Base-by-base conservation (phyloP, 2,113 vertebrate species). In the Anas platyrhynchos region DNA sequence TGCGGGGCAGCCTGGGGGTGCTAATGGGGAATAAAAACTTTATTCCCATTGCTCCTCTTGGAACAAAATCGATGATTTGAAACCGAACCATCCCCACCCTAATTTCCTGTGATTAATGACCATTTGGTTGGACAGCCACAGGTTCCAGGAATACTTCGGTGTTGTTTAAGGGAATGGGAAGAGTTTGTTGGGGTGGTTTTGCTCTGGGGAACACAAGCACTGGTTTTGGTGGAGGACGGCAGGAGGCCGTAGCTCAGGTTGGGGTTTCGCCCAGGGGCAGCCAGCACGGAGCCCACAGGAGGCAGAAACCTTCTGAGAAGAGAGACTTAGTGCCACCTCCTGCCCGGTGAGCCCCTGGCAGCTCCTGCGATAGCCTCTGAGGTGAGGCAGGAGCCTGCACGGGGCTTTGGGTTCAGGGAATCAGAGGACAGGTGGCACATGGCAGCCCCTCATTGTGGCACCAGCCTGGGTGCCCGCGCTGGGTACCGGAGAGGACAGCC, bases 61-160 rank as follows among this genome's bases (percentile, higher is more conserved):
- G 66, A 84, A 72, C 27, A 65, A 55, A 81, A 91, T 41, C 16
- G 2, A 29, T 73, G 4, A 82, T 77, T 92, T 82, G 56, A 74
- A 93, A 74, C 46, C 14, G 11, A 85, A n/a, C 48, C 9, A 0
- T 38, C 36, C 15, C 34, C 34, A 20, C 84, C 11, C 17, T 84
- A 68, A 86, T 83, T 91, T 50, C 55, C 63, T 46, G 16, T 74
- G 67, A 92, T 56, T 92, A 76, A 95, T 88, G 88, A 78, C 83
- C 79, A 83, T 85, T 95, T 94, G 48, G 17, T 78, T 71, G 89
- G 93, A 80, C 41, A 85, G 32, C 66, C 90, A 76, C 48, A 93
- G 67, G 83, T 95, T 74, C 88, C 67, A 73, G 44, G 48, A 88
- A 88, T 50, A 67, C n/a, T 32, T 94, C 69, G 36, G 25, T 94